Conservation (phyloP, 2,888 invertebrate species). For the Thereva unica region DNA sequence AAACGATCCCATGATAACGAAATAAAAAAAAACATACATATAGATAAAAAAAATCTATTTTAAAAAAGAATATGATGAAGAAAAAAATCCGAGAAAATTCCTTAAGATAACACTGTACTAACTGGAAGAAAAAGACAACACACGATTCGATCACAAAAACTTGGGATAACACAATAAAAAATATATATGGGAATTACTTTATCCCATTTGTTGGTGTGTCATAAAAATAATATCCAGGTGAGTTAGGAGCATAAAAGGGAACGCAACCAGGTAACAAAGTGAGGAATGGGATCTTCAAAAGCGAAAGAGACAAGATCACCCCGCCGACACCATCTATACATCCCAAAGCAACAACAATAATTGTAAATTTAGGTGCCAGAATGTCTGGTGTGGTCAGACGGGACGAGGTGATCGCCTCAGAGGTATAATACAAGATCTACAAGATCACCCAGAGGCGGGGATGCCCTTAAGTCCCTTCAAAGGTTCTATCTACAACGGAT, state of each 20-base stretch:
- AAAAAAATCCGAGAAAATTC: slow-evolving; percentile 32
- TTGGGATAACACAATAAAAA: not conserved
- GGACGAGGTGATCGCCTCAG: not conserved
- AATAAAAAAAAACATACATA: slow-evolving; percentile 17
- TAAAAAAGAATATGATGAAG: slow-evolving; percentile 18
- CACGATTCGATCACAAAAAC: slow-evolving; percentile 24
- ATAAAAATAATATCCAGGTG: slow-evolving; percentile 42
- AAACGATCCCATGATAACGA: not conserved
- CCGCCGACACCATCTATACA: not conserved
- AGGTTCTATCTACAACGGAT: too few relatives aligned
- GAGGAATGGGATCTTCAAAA: slow-evolving; percentile 4
- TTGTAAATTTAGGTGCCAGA: slow-evolving; percentile 40
- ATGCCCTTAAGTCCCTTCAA: slow-evolving; percentile 23
- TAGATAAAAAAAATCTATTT: slow-evolving; percentile 8
- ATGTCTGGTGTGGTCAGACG: slow-evolving; percentile 38
- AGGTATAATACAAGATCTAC: not conserved
- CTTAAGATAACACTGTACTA: slow-evolving; percentile 36
- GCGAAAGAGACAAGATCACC: not conserved
- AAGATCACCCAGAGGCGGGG: slow-evolving; percentile 17
- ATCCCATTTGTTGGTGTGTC: slow-evolving; percentile 40
- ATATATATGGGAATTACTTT: slow-evolving; percentile 1
- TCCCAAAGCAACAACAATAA: slow-evolving; percentile 18
- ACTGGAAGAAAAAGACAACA: slow-evolving; percentile 35
- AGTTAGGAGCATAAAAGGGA: slow-evolving; percentile 32
- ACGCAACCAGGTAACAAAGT: not conserved